Conservation (phyloP, 2,797 vertebrate genomes). For the Pachyuromys duprasi region DNA sequence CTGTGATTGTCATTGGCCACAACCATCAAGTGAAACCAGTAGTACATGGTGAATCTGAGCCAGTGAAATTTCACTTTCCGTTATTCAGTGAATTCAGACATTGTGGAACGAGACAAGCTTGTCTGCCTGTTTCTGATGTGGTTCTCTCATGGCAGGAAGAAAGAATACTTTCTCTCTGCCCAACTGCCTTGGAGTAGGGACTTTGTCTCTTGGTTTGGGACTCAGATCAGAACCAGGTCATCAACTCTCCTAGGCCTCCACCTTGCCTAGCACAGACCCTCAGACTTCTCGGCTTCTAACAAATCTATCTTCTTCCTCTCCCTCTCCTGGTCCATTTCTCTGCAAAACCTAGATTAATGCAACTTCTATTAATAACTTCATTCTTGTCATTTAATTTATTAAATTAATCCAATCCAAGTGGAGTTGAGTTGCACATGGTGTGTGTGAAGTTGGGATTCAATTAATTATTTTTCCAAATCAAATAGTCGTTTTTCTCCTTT, state of each 20-base stretch:
- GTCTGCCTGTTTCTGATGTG: not conserved
- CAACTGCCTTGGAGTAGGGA: not conserved
- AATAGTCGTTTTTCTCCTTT: not conserved
- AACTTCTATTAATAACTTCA: slow-evolving; percentile 45
- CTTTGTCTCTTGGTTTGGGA: not conserved
- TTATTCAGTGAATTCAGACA: not conserved
- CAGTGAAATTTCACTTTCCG: not conserved
- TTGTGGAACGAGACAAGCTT: not conserved
- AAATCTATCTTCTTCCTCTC: not conserved
- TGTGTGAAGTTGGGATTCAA: slow-evolving; percentile 15
- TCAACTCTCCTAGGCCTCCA: not conserved
- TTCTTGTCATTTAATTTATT: slow-evolving; percentile 59
- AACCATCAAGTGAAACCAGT: not conserved
- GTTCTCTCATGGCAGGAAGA: not conserved
- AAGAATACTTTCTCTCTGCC: slow-evolving; percentile 19
- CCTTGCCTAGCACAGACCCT: not conserved
- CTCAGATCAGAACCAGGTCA: not conserved
- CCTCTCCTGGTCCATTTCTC: not conserved
- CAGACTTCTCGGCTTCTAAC: not conserved
- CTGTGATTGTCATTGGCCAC: not conserved
- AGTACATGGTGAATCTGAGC: not conserved
- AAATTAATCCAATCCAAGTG: slow-evolving; percentile 36
- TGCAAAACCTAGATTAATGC: slow-evolving; percentile 2
- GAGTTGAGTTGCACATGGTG: slow-evolving; percentile 14
- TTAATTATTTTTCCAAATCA: slow-evolving; percentile 49